These are phyloP conservation scores for Nemurella pictetii DNA, from an alignment of 2,888 invertebrate genomes.

Conservation along the genomic window DNA sequence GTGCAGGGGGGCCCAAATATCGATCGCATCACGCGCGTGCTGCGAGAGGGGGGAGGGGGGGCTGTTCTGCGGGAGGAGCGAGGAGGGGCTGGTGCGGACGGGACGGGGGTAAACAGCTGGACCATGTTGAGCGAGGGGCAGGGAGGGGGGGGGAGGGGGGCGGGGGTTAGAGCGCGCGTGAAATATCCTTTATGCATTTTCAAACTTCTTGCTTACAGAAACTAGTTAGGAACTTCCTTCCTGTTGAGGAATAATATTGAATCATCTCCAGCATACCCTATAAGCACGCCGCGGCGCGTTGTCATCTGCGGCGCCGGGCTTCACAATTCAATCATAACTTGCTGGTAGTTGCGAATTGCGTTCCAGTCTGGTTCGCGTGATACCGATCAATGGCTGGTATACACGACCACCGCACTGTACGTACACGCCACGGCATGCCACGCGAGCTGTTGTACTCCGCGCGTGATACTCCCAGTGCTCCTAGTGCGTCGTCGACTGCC, in stretches of 20 bases:
- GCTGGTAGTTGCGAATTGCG: background rate
- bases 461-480: too few species aligned
- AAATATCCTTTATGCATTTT: background rate
- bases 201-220: background rate
- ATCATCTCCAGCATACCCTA: too few species aligned
- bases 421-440: too few species aligned
- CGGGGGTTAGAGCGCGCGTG: background rate
- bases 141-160: background rate
- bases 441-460: too few species aligned
- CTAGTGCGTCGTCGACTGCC: background rate
- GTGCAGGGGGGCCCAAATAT: constrained; percentile 6
- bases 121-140: background rate
- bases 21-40: background rate
- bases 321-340: background rate
- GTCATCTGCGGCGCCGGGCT: background rate
- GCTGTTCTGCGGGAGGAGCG: background rate
- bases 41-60: background rate
- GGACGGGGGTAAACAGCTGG: constrained; percentile 27
- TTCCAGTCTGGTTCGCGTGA: too few species aligned
- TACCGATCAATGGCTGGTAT: too few species aligned
- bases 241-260: background rate
- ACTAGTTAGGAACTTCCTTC: background rate
- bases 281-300: background rate
- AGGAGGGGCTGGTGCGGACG: background rate
- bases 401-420: too few species aligned